Evolutionary conservation across 53 echinoderm and acorn worm species (phyloP).

Genomic region (Holothuria leucospilota): DNA sequence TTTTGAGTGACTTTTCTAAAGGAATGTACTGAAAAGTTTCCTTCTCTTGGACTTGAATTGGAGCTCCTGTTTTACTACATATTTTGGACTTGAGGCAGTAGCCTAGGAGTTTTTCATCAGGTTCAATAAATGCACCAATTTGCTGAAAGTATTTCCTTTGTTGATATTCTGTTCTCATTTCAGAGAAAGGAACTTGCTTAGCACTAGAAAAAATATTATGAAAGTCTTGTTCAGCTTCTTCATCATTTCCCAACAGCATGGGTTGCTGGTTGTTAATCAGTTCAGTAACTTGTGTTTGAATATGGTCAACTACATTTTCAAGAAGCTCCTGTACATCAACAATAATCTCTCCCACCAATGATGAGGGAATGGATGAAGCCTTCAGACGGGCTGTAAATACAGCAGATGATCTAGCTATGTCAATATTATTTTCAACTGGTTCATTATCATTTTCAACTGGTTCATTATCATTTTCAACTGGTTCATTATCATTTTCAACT

Average conservation of each 20-base stretch:
- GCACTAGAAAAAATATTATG: conserved; percentile 26
- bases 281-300: too few species aligned
- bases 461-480: not conserved
- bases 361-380: too few species aligned
- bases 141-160: conserved; percentile 23
- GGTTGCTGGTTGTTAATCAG: too few species aligned
- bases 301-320: not conserved
- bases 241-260: too few species aligned
- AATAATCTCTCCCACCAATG: not conserved
- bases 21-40: conserved; percentile 55
- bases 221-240: too few species aligned
- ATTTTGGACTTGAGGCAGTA: conserved; percentile 43
- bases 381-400: not conserved
- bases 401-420: not conserved
- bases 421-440: not conserved
- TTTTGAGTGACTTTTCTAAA: conserved; percentile 23
- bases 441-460: not conserved
- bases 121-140: conserved; percentile 46
- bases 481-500: not conserved
- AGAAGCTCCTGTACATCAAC: not conserved
- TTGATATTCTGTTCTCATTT: conserved; percentile 16
- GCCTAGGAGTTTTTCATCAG: conserved; percentile 29
- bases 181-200: conserved; percentile 20
- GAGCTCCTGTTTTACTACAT: conserved; percentile 43
- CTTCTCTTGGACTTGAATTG: conserved; percentile 32